phyloP scores from a whole-genome alignment of 1,140 invertebrate genomes.

The Drosophila eugracilis region DNA sequence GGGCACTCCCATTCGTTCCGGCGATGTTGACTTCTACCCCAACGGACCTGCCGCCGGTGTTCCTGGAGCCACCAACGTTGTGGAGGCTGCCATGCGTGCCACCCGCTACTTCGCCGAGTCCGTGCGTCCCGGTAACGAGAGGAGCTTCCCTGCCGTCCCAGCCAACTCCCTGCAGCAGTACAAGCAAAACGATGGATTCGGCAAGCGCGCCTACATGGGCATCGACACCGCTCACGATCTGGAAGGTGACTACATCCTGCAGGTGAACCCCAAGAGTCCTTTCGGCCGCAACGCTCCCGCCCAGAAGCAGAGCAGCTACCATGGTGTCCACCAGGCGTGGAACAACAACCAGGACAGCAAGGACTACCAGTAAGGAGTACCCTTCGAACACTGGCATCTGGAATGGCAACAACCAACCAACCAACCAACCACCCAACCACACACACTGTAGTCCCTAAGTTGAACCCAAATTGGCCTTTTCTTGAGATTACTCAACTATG shows the following conservation, averaged over 20 bases:
- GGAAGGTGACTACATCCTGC: constrained; percentile 78
- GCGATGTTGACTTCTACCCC: constrained; percentile 92
- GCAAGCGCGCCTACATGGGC: constrained; percentile 81
- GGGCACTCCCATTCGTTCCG: constrained; percentile 88
- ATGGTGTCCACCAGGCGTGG: constrained; percentile 66
- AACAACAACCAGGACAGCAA: constrained; percentile 46
- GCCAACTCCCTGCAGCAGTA: constrained; percentile 76
- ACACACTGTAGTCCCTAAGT: constrained; percentile 40
- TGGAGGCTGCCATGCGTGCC: constrained; percentile 88
- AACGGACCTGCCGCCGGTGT: constrained; percentile 87
- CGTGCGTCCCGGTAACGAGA: constrained; percentile 85
- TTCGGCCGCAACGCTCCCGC: constrained; percentile 78
- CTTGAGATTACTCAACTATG: constrained; percentile 10
- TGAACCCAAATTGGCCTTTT: constrained; percentile 41
- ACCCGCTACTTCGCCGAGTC: constrained; percentile 88
- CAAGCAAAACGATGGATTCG: constrained; percentile 75
- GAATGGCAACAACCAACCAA: not conserved
- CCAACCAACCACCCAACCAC: not conserved
- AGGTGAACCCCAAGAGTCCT: constrained; percentile 78
- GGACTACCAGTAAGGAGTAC: constrained; percentile 28
- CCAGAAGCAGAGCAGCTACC: constrained; percentile 69
- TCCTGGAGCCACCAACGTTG: constrained; percentile 86
- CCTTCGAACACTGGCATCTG: not conserved
- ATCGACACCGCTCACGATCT: constrained; percentile 67
- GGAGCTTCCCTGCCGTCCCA: constrained; percentile 72